Conservation (phyloP, 2,888 invertebrate genomes). For the Drosophila anomalata region DNA sequence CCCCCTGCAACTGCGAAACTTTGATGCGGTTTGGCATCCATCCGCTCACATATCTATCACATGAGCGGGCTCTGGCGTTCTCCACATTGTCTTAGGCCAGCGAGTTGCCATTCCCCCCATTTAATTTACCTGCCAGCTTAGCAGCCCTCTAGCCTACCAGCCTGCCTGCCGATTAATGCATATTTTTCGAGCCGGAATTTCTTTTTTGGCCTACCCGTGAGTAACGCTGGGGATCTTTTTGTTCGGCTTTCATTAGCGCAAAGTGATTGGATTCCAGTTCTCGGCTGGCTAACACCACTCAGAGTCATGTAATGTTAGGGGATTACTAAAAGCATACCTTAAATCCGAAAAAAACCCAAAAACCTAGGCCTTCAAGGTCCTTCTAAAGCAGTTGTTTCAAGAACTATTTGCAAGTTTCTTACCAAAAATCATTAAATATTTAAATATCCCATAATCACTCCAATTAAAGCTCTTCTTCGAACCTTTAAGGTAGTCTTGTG, state of each 20-base stretch:
- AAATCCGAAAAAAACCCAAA: neutral
- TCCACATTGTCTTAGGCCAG: conserved; percentile 62
- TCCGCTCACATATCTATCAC: conserved; percentile 55
- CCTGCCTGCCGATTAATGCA: conserved; percentile 24
- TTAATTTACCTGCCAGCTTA: conserved; percentile 10
- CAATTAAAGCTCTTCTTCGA: neutral
- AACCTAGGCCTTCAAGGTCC: neutral
- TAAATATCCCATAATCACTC: neutral
- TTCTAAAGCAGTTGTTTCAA: neutral
- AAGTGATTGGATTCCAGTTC: conserved; percentile 55
- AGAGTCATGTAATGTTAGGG: conserved; percentile 14
- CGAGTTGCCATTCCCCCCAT: conserved; percentile 25
- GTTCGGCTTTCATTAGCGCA: conserved; percentile 60
- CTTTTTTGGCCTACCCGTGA: conserved; percentile 37
- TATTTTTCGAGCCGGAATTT: conserved; percentile 13
- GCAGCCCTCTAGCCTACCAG: too few relatives aligned
- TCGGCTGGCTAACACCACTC: conserved; percentile 10
- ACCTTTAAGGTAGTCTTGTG: neutral
- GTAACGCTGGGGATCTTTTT: conserved; percentile 31
- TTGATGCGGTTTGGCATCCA: conserved; percentile 68
- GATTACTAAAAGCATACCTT: conserved; percentile 5
- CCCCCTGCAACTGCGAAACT: conserved; percentile 46
- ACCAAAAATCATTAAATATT: neutral
- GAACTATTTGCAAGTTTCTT: neutral
- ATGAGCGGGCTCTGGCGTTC: conserved; percentile 58